Conservation (phyloP, 2,113 vertebrate species). For the Pelobates fuscus region DNA sequence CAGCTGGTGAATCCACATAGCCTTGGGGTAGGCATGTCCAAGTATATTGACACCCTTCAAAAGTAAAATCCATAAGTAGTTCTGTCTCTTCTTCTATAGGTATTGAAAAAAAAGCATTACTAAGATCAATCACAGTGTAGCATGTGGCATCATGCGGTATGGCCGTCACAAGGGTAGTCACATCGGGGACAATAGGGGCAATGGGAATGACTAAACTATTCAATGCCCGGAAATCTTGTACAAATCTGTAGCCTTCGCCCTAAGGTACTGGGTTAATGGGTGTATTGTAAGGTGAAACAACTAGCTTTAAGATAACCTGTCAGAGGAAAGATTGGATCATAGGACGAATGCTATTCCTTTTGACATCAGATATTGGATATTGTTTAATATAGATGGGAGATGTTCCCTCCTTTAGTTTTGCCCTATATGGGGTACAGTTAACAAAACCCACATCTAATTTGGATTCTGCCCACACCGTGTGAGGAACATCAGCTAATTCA, state of each 20-base stretch:
- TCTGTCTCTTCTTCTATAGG: too few species aligned
- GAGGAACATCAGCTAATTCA: too few species aligned
- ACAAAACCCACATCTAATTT: too few species aligned
- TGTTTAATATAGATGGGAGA: not conserved
- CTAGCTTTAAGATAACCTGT: not conserved
- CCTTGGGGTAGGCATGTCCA: too few species aligned
- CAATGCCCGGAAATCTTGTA: not conserved
- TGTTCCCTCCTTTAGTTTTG: not conserved
- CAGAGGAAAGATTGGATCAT: not conserved
- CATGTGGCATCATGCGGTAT: not conserved
- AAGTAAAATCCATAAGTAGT: not conserved
- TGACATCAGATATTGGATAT: not conserved
- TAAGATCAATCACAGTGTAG: not conserved
- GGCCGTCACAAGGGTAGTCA: too few species aligned
- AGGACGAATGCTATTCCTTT: not conserved
- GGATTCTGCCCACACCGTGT: too few species aligned
- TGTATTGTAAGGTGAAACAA: not conserved
- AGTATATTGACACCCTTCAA: not conserved
- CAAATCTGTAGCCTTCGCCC: not conserved
- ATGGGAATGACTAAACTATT: not conserved
- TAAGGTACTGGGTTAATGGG: too few species aligned
- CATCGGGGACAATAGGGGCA: too few species aligned
- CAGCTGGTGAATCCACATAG: too few species aligned
- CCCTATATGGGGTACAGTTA: not conserved
- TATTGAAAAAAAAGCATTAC: too few species aligned